Evolutionary conservation across 1,140 invertebrate genomes (phyloP).

Genomic region (Bombus vancouverensis): DNA sequence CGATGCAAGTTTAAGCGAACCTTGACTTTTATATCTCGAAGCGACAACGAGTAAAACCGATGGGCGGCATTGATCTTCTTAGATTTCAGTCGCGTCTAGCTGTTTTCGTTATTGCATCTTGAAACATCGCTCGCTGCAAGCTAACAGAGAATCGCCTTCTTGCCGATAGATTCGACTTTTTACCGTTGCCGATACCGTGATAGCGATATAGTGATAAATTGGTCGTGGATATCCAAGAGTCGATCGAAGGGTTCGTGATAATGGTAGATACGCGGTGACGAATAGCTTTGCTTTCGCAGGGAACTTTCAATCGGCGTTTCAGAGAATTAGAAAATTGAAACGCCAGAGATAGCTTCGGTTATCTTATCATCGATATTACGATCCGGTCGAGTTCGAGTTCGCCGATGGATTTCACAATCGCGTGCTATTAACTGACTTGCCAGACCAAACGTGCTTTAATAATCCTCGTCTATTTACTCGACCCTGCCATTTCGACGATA

Average conservation of each 20-base stretch:
- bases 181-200: not conserved
- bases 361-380: not conserved
- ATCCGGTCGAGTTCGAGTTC: rapidly evolving
- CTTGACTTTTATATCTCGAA: not conserved
- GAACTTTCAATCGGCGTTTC: constrained; percentile 2
- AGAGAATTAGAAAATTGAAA: constrained; percentile 17
- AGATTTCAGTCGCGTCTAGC: not conserved
- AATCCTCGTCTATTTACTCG: not conserved
- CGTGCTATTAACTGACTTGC: too few relatives aligned
- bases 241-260: not conserved
- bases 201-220: constrained; percentile 20
- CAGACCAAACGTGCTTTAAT: not conserved
- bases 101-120: constrained; percentile 1
- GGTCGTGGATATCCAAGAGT: constrained; percentile 6
- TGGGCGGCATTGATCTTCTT: not conserved
- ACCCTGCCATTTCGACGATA: too few relatives aligned
- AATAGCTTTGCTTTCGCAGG: constrained; percentile 6
- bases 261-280: constrained; percentile 16
- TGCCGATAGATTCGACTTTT: not conserved
- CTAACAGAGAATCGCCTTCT: not conserved
- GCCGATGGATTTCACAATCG: not conserved
- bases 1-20: not conserved
- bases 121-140: not conserved
- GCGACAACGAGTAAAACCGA: not conserved
- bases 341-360: not conserved